Conservation (phyloP, 2,113 vertebrate species). For the Poecilia latipinna region DNA sequence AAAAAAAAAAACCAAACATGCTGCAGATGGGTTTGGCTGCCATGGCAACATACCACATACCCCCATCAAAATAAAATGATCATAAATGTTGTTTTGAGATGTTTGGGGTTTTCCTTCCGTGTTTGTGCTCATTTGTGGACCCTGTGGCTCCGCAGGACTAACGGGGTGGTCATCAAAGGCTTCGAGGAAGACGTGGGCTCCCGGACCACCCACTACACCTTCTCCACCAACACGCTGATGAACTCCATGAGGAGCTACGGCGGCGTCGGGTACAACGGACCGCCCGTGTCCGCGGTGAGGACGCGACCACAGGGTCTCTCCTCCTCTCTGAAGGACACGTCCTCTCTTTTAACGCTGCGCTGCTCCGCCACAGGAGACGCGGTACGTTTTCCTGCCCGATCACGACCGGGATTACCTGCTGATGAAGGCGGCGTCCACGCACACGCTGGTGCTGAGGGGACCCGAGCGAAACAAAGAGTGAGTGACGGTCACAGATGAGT, state of each 20-base stretch:
- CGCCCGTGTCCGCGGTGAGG: constrained; percentile 69
- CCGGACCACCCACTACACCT: constrained; percentile 83
- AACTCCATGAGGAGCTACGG: constrained; percentile 80
- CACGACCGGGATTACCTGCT: constrained; percentile 83
- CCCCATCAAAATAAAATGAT: neutral
- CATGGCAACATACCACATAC: too few species aligned
- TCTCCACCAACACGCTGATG: constrained; percentile 84
- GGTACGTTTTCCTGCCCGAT: constrained; percentile 83
- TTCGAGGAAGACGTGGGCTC: constrained; percentile 83
- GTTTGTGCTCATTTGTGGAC: neutral
- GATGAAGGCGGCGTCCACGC: constrained; percentile 74
- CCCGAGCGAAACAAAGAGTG: constrained; percentile 64
- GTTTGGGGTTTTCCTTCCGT: neutral
- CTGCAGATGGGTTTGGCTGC: too few species aligned
- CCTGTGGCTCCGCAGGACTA: constrained; percentile 69
- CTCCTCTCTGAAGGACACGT: neutral
- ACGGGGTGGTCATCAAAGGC: constrained; percentile 79
- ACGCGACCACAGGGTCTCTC: rapidly evolving
- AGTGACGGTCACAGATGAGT: neutral
- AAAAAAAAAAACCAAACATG: too few species aligned
- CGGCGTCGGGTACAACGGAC: constrained; percentile 53
- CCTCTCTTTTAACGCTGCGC: neutral
- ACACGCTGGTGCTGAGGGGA: constrained; percentile 59
- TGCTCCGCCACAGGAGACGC: constrained; percentile 74
- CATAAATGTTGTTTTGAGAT: neutral